phyloP scores from a whole-genome alignment of 2,113 vertebrate genomes.

The Hemiscyllium ocellatum region DNA sequence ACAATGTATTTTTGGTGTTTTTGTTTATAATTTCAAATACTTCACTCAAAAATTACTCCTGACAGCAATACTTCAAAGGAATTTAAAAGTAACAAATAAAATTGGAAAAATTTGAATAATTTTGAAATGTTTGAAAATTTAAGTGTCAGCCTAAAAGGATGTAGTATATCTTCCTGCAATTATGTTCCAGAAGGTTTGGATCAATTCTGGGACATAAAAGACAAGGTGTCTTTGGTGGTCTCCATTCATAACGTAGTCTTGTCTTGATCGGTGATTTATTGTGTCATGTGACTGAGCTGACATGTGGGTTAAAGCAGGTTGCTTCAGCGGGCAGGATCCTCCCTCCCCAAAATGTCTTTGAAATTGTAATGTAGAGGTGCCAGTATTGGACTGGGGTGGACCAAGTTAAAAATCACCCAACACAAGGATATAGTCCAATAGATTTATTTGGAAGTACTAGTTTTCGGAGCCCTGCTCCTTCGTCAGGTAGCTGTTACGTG shows the following conservation, averaged over 20 bases:
- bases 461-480: no score
- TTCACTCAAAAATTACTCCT: background rate
- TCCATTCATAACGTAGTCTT: background rate
- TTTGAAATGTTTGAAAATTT: slow-evolving; percentile 10
- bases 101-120: background rate
- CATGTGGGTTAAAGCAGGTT: no score
- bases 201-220: background rate
- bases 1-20: background rate
- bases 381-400: no score
- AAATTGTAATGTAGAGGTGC: no score
- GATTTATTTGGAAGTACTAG: no score
- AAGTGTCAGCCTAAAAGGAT: background rate
- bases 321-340: background rate
- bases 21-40: background rate
- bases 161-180: background rate
- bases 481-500: no score
- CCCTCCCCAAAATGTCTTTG: no score
- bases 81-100: background rate
- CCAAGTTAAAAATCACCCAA: no score
- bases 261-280: background rate
- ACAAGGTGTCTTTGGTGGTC: background rate
- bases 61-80: background rate
- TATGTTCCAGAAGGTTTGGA: background rate
- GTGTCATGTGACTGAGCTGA: background rate
- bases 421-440: no score